Evolutionary conservation across 37 sponge, comb jelly and placozoan species (phyloP), one percentile per base, ranked within the genome.

Genomic region (Diacarnus erythraeanus): DNA sequence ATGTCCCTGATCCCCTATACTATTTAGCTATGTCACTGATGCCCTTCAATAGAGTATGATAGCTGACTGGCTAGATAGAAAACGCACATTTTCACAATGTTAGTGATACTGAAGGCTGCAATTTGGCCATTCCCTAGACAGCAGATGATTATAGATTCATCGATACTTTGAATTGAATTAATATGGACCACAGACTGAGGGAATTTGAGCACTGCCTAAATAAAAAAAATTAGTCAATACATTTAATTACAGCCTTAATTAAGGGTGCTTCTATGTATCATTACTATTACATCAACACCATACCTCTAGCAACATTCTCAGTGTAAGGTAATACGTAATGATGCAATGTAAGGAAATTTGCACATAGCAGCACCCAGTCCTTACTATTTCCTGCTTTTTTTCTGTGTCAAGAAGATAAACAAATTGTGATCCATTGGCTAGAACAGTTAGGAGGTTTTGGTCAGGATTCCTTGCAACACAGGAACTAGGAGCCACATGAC

Each of bases 401-500:
- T 30, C 9, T 18, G 34, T 10, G 34, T 74, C 74, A 56, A 74
- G 57, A 10, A 74, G 34, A 30, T 74, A 51, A 5, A 74, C 23
- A 30, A 27, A 74, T 15, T 26, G 54, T 56, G 74, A 74, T 25
- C 74, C 74, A 74, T 43, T 43, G 18, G 56, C 74, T 33, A 74
- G 26, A 3, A 74, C 57, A 30, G 74, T 74, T 2, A 74, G 35
- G 22, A 37, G 71, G 43, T 8, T 42, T 15, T 42, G 71, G 10
- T 15, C 51, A 15, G 51, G 51, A 47, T 12, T 12, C 12, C 12
- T 47, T 12, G 12, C 51, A 47, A 15, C 51, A 47, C 51, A 47
- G 12, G 12, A 47, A 12, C 51, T 47, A 15, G 51, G 51, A 47
- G 12, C 12, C 51, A 12, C 51, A 47, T 15, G 51, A 47, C 51